phyloP scores from a whole-genome alignment of 2,113 vertebrate genomes.

The Sapayoa aenigma region DNA sequence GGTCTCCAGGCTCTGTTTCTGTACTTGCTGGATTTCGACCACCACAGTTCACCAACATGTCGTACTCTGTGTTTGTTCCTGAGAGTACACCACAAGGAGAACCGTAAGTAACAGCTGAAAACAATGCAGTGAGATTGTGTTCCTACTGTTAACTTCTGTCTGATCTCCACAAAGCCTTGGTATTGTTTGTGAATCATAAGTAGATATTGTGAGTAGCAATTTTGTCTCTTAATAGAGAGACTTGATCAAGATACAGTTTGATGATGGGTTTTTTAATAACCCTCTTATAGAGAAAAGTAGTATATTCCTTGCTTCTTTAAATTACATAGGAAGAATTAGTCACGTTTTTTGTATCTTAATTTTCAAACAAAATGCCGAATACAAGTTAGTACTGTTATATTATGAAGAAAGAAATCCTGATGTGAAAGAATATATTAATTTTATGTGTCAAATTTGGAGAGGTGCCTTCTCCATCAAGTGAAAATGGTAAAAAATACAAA shows the following conservation, averaged over 20 bases:
- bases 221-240: background rate
- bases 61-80: constrained; percentile 77
- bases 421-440: background rate
- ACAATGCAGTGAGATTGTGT: background rate
- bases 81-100: constrained; percentile 78
- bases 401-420: background rate
- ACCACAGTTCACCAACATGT: constrained; percentile 83
- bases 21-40: constrained; percentile 79
- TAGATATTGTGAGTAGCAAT: background rate
- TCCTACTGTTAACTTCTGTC: background rate
- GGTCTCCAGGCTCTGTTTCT: constrained; percentile 76
- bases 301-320: background rate
- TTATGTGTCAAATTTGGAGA: background rate
- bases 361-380: background rate
- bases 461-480: background rate
- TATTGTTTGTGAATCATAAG: background rate
- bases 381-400: background rate
- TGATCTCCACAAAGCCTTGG: background rate
- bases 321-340: background rate
- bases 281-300: background rate
- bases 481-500: background rate
- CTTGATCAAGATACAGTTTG: background rate
- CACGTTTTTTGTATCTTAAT: background rate
- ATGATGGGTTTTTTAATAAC: background rate
- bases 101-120: constrained; percentile 74